Evolutionary conservation across 64 coral and sea anemone genomes (phyloP).

Genomic region (Trachythela sp.): DNA sequence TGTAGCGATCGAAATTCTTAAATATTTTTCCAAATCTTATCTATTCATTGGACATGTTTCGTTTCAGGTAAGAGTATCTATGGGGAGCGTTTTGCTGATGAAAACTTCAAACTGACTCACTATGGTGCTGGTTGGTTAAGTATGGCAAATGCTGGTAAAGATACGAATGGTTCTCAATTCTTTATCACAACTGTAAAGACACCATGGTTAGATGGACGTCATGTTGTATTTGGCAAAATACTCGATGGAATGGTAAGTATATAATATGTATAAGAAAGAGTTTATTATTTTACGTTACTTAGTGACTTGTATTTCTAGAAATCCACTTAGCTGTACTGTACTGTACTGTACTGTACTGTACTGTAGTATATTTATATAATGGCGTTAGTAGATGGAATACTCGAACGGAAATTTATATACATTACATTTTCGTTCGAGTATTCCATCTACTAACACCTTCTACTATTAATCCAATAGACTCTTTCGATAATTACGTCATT

Average conservation of each 20-base stretch:
- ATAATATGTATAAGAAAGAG: too few relatives aligned
- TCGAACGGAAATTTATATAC: too few relatives aligned
- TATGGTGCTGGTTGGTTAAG: constrained; percentile 8
- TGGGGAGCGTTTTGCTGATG: constrained; percentile 10
- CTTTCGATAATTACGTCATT: too few relatives aligned
- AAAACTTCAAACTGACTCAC: background rate
- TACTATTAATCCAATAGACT: too few relatives aligned
- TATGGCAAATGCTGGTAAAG: constrained; percentile 18
- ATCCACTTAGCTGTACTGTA: too few relatives aligned
- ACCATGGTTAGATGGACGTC: constrained; percentile 16
- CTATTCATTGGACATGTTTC: background rate
- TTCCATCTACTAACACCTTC: too few relatives aligned
- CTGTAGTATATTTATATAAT: too few relatives aligned
- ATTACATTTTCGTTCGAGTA: too few relatives aligned
- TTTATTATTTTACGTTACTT: too few relatives aligned
- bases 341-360: too few relatives aligned
- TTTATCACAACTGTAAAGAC: constrained; percentile 19
- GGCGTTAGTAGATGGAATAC: too few relatives aligned
- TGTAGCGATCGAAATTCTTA: background rate
- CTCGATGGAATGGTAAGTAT: background rate
- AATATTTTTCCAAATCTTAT: background rate
- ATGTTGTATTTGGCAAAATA: constrained; percentile 17
- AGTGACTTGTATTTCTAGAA: too few relatives aligned
- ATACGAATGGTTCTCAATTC: constrained; percentile 17
- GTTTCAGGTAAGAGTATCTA: constrained; percentile 5